Evolutionary conservation across 2,888 invertebrate species (phyloP).

Genomic region (Thera britannica): DNA sequence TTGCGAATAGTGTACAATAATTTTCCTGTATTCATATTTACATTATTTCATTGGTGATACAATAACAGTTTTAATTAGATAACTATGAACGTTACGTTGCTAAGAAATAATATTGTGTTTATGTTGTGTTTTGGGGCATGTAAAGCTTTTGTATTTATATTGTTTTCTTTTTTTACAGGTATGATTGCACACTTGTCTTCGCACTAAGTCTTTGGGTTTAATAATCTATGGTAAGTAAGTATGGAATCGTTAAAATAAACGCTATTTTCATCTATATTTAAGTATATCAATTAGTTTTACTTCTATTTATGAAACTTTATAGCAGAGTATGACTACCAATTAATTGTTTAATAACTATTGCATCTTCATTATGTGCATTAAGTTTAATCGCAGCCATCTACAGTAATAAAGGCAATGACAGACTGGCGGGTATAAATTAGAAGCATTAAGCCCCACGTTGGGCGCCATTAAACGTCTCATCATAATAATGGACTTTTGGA

Average conservation of each 20-base stretch:
- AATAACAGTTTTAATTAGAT: too few relatives aligned
- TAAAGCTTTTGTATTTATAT: background rate
- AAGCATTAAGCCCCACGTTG: conserved; percentile 46
- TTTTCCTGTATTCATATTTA: conserved; percentile 1
- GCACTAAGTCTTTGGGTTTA: background rate
- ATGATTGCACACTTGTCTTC: background rate
- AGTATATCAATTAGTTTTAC: too few relatives aligned
- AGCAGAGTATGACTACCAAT: background rate
- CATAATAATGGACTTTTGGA: conserved; percentile 58
- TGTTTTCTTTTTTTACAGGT: conserved; percentile 13
- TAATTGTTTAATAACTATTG: conserved; percentile 2
- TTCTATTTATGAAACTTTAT: background rate
- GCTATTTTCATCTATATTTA: too few relatives aligned
- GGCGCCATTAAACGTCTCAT: conserved; percentile 58
- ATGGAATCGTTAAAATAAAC: background rate
- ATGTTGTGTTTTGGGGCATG: background rate
- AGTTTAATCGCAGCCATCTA: conserved; percentile 29
- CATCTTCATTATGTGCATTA: conserved; percentile 14
- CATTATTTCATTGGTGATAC: too few relatives aligned
- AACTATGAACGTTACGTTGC: too few relatives aligned
- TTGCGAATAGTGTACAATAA: conserved; percentile 18
- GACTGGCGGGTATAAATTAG: conserved; percentile 32
- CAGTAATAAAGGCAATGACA: conserved; percentile 29
- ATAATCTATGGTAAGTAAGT: background rate
- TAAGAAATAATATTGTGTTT: too few relatives aligned